Evolutionary conservation across 2,888 invertebrate species (phyloP).

Genomic region (Ligdia adustata): DNA sequence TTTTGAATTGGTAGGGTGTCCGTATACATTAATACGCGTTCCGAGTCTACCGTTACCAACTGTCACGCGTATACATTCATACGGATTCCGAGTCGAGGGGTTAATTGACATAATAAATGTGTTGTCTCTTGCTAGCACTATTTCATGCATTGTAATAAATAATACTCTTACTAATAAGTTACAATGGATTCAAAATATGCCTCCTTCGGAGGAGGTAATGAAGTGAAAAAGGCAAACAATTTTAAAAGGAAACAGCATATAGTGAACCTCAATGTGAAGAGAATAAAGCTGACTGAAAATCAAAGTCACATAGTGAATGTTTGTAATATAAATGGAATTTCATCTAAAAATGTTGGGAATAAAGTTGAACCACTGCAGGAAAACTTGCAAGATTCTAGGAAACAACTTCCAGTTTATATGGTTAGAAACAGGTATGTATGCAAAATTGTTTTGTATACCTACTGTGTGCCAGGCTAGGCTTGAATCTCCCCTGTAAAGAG

Average conservation of each 20-base stretch:
- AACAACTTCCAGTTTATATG: slow-evolving; percentile 80
- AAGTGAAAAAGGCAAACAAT: slow-evolving; percentile 45
- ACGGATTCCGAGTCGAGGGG: too few species aligned
- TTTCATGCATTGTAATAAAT: too few species aligned
- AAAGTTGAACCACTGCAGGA: slow-evolving; percentile 42
- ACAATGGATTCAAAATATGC: slow-evolving; percentile 77
- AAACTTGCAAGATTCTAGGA: slow-evolving; percentile 68
- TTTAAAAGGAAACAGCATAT: slow-evolving; percentile 51
- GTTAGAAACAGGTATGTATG: slow-evolving; percentile 70
- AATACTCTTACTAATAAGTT: neutral
- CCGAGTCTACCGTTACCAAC: too few species aligned
- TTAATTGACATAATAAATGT: too few species aligned
- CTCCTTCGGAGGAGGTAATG: slow-evolving; percentile 52
- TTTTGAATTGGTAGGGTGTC: too few species aligned
- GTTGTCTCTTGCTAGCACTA: too few species aligned
- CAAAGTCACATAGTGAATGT: slow-evolving; percentile 28
- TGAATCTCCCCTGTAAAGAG: too few species aligned
- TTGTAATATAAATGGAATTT: slow-evolving; percentile 39
- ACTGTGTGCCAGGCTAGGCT: too few species aligned
- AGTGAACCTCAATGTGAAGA: slow-evolving; percentile 56
- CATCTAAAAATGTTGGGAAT: slow-evolving; percentile 33
- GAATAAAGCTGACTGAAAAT: slow-evolving; percentile 47
- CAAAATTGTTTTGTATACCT: neutral
- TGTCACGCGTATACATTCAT: too few species aligned
- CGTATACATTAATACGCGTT: too few species aligned